Base-by-base conservation (phyloP, 2,888 invertebrate species). In the Agriopis aurantiaria region DNA sequence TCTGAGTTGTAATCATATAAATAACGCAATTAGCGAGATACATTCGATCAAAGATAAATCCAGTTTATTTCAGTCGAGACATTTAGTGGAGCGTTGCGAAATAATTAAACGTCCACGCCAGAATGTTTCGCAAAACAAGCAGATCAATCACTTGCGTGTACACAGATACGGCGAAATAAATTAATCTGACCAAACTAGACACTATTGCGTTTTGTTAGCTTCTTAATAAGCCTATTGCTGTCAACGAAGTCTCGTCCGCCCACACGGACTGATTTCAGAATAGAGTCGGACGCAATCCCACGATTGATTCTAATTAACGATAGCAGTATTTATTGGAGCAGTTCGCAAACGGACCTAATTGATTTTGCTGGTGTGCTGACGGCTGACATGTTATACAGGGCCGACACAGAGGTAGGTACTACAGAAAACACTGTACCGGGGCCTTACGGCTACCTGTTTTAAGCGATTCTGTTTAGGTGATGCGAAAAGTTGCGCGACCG, bases 281-380 rank as follows among this genome's bases (percentile, higher is more conserved):
- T 88, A 87, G 88, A 87, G 87, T 86, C 84, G 81, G 82, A 87
- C 87, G 89, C 90, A 89, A 91, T 90, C 90, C 89, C 86, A 87
- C 91, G 91, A 93, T 92, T 92, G 93, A 94, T 93, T 93, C 92
- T 93, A 93, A 93, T 94, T 94, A 94, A 90, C 89, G 93, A 94
- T 93, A 94, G 85, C 88, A 88, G 87, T 93, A 93, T 93, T 93
- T 93, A 93, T 93, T 92, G 89, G 88, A 89, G 85, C 89, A 87
- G 88, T 87, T 91, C 86, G 90, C 92, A 90, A 92, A 92, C 89
- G 89, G 88, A 91, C 88, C 88, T 91, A 92, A 93, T 93, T 93
- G 92, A 92, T 92, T 92, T 89, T 81, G 84, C 86, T 88, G 83
- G 82, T 83, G 80, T 81, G 80, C 79, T 81, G 81, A 81, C 82